Evolutionary conservation across 2,113 vertebrate species (phyloP).

Genomic region (Gymnarchus niloticus): DNA sequence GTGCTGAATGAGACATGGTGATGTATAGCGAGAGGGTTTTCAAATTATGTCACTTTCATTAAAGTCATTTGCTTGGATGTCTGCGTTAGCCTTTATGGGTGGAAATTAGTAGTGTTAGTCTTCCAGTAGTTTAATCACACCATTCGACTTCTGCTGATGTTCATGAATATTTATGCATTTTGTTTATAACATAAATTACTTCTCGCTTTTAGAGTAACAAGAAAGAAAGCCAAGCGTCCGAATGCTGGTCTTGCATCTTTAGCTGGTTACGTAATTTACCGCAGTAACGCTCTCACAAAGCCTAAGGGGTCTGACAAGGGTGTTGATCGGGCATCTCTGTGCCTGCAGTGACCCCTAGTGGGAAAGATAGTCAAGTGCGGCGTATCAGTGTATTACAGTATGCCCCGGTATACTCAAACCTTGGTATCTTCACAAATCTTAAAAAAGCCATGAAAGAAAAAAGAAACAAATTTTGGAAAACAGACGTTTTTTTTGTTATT

Average conservation of each 20-base stretch:
- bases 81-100: not conserved
- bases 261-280: slow-evolving; percentile 7
- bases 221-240: not conserved
- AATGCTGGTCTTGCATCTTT: not conserved
- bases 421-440: slow-evolving; percentile 20
- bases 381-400: not conserved
- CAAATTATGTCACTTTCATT: slow-evolving; percentile 1
- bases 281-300: not conserved
- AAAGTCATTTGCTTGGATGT: not conserved
- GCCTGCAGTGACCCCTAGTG: slow-evolving; percentile 24
- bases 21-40: not conserved
- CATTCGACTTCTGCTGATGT: not conserved
- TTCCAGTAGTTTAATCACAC: too few species aligned
- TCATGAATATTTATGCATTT: not conserved
- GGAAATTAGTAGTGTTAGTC: not conserved
- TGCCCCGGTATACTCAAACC: not conserved
- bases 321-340: not conserved
- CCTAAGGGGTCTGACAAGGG: not conserved
- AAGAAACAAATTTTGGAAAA: not conserved
- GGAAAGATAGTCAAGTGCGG: not conserved
- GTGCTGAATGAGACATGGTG: slow-evolving; percentile 1
- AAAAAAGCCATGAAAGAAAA: not conserved
- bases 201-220: not conserved
- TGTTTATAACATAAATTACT: not conserved
- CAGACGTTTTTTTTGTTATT: not conserved